Base-by-base conservation (phyloP, 1,140 invertebrate species). In the Bombus pascuorum region DNA sequence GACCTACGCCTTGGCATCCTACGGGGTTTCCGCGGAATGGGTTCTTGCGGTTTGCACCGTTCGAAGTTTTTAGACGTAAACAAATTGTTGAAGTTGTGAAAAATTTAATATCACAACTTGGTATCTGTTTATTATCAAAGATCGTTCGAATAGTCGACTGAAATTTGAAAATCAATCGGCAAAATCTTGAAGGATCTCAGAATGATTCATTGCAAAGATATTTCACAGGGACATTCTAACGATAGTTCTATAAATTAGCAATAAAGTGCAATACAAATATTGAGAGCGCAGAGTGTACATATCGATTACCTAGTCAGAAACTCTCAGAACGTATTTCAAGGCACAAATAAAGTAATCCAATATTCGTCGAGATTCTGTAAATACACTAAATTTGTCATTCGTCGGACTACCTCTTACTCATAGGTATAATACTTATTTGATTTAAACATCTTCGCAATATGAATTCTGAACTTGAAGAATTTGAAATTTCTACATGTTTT, bases 241-340 rank as follows among this genome's bases (percentile, higher is more conserved):
- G 37, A 12, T 34, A 18, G 10, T 74, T 74, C 10, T 32, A 34
- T 8, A 28, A 34, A 28, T 12, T 57, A 34, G 44, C 73, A 57
- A 75, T 57, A 34, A 75, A 75, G 57, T 22, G 18, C 74, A 32
- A 44, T 75, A 57, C 13, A 37, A 37, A 34, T 57, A 57, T 37
- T 57, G 53, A 57, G 74, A 37, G 32, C 47, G 37, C 47, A 18
- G n/a, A 32, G 32, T 28, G 74, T 37, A 57, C 32, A 75, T 75
- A 75, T 57, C 47, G 44, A 57, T 47, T 28, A 75, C 44, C 74
- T 75, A 75, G 74, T 75, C 74, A 75, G 42, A 28, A 39, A 28
- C 9, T 39, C 22, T 39, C 68, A 13, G 70, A 39, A 6, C 37
- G 32, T 71, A 28, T 25, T 68, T 44, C 39, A 15, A n/a, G 28